A percentile compares a stretch with the other conserved stretches of the same genome.
These are phyloP conservation scores for Melanerpes formicivorus DNA, from an alignment of 2,113 vertebrate species.

Conservation along the genomic window DNA sequence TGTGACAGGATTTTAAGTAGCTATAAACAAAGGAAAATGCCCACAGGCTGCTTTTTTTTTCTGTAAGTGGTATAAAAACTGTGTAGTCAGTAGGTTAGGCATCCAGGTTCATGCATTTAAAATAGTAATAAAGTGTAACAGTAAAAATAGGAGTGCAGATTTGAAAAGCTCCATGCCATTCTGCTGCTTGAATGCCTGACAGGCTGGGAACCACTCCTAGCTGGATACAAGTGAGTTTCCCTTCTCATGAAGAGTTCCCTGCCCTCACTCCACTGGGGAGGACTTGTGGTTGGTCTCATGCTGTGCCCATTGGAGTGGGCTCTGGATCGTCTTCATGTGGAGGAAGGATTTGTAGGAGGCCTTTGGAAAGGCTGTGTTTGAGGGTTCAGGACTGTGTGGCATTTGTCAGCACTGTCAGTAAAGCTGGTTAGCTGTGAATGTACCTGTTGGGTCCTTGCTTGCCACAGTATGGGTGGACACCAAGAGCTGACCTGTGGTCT, in stretches of 20 bases:
- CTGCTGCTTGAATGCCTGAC: background rate
- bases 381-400: background rate
- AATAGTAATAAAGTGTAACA: background rate
- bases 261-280: background rate
- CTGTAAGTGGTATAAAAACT: background rate
- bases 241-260: background rate
- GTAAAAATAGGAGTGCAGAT: background rate
- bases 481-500: background rate
- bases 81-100: background rate
- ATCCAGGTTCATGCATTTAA: background rate
- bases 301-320: background rate
- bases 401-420: background rate
- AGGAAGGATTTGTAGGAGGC: background rate
- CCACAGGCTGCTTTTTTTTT: background rate
- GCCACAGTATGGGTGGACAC: background rate
- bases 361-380: background rate
- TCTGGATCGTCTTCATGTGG: background rate
- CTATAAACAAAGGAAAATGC: background rate
- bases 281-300: background rate
- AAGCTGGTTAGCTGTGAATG: background rate
- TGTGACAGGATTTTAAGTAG: background rate
- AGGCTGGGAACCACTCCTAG: background rate
- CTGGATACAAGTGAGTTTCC: background rate
- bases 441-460: background rate
- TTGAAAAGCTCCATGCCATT: background rate